Conservation (phyloP, 2,797 vertebrate species). For the Sebastes ruberrimus region DNA sequence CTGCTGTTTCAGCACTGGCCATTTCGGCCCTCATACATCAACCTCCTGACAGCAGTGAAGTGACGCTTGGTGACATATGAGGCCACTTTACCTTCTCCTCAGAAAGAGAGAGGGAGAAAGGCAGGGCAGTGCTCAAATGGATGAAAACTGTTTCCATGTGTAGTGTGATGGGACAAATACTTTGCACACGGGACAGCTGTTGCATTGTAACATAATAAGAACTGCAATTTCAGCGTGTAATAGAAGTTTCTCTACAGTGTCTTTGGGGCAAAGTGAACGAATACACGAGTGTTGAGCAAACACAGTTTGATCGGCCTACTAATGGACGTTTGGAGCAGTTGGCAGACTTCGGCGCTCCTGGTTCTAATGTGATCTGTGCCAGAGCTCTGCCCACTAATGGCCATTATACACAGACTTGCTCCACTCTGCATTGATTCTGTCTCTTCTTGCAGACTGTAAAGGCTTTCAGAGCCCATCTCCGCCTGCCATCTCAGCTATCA, state of each 20-base stretch:
- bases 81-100: conserved; percentile 63
- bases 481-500: conserved; percentile 50
- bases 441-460: conserved; percentile 64
- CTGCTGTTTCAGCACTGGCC: conserved; percentile 76
- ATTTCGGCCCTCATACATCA: conserved; percentile 68
- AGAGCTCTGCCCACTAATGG: conserved; percentile 57
- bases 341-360: conserved; percentile 52
- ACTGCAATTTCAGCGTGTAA: background rate
- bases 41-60: conserved; percentile 61
- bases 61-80: conserved; percentile 70
- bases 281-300: conserved; percentile 46
- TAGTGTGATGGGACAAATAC: background rate
- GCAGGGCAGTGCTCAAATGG: background rate
- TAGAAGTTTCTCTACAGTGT: conserved; percentile 8
- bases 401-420: conserved; percentile 65
- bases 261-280: conserved; percentile 18
- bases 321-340: conserved; percentile 64
- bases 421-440: conserved; percentile 66
- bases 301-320: conserved; percentile 45
- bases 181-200: background rate
- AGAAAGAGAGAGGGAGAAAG: conserved; percentile 15
- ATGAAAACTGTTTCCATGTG: conserved; percentile 19
- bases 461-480: conserved; percentile 61
- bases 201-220: background rate
- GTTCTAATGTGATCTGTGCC: conserved; percentile 57